Base-by-base conservation (phyloP, 2,888 invertebrate genomes). In the Calameuta filiformis region DNA sequence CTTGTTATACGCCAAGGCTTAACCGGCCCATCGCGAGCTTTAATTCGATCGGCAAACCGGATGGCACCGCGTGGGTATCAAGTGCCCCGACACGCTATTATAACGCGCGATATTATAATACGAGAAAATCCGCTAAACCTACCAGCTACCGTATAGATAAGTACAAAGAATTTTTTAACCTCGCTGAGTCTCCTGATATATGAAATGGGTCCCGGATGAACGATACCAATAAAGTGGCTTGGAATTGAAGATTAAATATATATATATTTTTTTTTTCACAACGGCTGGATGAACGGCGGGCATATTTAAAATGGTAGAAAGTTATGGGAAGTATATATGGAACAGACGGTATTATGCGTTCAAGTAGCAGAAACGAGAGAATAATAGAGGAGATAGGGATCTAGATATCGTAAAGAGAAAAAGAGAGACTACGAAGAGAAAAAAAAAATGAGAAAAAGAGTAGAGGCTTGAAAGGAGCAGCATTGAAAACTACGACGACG, bases 391-490 rank as follows among this genome's bases (percentile, higher is more conserved):
- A 79, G 85, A 84, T 86, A 85, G 79, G 68, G 69, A 86, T 87
- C 87, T 81, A 69, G 77, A 82, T 83, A 78, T 76, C 23, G 69
- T n/a, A 31, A 76, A 78, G 79, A 79, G 71, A 68, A 69, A 75
- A 73, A 76, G 56, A 23, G 23, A 56, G 56, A 56, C 9, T 15
- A 9, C 2, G 23, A 68, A 69, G 33, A 33, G 33, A 2, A 34
- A 12, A 35, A 56, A 77, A 77, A 75, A 76, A 75, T 76, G 71
- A 40, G 75, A 80, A 79, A 76, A 79, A 82, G 75, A 77, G 83
- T 78, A 80, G 80, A 76, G 78, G 81, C 84, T 84, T 88, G 82
- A 89, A 90, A 88, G 84, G 89, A 90, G 85, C 90, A 89, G 83
- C 84, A 81, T 81, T 83, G 84, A 85, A 85, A 81, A 80, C 82